Evolutionary conservation across 2,113 vertebrate genomes (phyloP).

Genomic region (Pardalotus punctatus): DNA sequence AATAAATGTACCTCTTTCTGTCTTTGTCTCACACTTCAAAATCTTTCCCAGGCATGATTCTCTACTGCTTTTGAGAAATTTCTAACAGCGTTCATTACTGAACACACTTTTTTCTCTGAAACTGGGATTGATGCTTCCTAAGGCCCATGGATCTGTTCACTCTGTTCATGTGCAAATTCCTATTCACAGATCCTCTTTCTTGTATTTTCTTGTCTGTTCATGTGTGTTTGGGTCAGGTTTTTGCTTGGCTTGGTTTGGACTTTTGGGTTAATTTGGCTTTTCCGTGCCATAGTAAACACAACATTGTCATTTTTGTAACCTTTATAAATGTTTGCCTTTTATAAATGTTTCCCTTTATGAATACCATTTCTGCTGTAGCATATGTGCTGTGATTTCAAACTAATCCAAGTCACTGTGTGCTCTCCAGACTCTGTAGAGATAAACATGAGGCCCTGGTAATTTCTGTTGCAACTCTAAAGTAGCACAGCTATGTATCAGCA

Average conservation of each 20-base stretch:
- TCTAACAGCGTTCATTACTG: neutral
- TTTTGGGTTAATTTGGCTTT: neutral
- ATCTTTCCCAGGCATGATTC: neutral
- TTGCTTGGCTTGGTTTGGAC: neutral
- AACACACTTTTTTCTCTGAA: neutral
- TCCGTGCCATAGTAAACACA: neutral
- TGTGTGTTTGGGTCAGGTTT: neutral
- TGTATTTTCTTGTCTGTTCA: no score
- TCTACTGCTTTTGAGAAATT: neutral
- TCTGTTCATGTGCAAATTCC: neutral
- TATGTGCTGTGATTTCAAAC: neutral
- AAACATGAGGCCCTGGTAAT: neutral
- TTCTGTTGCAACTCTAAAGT: neutral
- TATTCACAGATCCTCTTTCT: neutral
- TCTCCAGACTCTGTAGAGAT: neutral
- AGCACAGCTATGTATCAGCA: neutral
- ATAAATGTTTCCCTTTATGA: neutral
- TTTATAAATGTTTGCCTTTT: neutral
- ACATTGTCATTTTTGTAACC: neutral
- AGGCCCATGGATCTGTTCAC: neutral
- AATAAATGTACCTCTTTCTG: neutral
- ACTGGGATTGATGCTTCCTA: neutral
- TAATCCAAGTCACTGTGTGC: neutral
- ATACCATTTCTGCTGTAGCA: neutral
- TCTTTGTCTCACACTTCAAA: neutral